These are phyloP conservation scores for Lycaon pictus DNA, from an alignment of 2,113 vertebrate genomes.

Conservation along the genomic window DNA sequence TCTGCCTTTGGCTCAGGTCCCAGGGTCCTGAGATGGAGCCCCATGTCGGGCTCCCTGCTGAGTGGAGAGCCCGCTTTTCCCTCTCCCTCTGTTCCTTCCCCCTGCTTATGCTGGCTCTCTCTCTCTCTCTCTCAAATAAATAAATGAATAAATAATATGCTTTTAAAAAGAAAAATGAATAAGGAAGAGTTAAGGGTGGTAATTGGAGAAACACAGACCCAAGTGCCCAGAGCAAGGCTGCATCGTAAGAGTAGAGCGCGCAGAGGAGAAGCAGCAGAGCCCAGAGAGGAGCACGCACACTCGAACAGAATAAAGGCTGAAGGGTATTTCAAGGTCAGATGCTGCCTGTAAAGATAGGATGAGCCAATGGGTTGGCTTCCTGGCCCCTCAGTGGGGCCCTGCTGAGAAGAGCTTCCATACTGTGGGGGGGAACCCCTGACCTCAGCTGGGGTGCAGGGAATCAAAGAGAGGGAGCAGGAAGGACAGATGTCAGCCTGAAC, in stretches of 20 bases:
- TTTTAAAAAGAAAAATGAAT: neutral
- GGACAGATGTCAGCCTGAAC: accelerated
- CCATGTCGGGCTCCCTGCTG: too few relatives aligned
- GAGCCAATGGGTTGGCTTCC: neutral
- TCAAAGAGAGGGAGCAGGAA: neutral
- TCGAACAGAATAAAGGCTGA: too few relatives aligned
- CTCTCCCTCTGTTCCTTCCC: too few relatives aligned
- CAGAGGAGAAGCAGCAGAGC: neutral
- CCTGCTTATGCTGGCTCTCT: too few relatives aligned
- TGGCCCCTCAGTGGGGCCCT: accelerated
- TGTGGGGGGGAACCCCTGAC: accelerated
- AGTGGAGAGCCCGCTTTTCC: too few relatives aligned
- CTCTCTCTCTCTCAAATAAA: too few relatives aligned
- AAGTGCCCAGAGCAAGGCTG: neutral
- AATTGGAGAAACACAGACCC: neutral
- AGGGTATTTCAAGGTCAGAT: neutral
- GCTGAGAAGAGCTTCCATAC: neutral
- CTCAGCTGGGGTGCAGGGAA: accelerated
- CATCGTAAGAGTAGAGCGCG: accelerated
- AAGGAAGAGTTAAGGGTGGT: neutral
- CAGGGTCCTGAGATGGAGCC: too few relatives aligned
- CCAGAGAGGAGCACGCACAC: neutral
- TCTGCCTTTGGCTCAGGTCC: too few relatives aligned
- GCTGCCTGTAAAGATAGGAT: too few relatives aligned
- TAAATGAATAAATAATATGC: too few relatives aligned